Evolutionary conservation across 2,888 invertebrate genomes (phyloP).

Genomic region (Mimachlamys varia): DNA sequence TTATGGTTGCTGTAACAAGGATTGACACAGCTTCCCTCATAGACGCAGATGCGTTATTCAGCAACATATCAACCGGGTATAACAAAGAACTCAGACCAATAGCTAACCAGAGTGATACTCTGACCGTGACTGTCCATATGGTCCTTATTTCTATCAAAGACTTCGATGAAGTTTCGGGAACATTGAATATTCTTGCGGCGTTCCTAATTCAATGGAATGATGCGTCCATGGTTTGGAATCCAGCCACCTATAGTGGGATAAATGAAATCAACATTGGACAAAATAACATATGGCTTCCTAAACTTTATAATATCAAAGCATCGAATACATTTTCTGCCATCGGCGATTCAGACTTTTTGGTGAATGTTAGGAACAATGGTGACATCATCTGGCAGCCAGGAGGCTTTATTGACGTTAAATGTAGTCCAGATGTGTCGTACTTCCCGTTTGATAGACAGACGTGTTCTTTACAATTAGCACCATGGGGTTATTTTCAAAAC

Average conservation of each 20-base stretch:
- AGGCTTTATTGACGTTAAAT: background rate
- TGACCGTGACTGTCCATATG: constrained; percentile 32
- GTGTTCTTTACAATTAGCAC: background rate
- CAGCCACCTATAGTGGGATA: background rate
- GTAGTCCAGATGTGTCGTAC: background rate
- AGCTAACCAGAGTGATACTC: background rate
- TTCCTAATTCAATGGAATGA: constrained; percentile 36
- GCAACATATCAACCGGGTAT: background rate
- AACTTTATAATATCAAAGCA: background rate
- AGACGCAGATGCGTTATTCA: background rate
- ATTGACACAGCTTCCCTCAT: background rate
- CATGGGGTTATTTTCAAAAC: background rate
- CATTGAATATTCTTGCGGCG: constrained; percentile 17
- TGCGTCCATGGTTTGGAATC: constrained; percentile 36
- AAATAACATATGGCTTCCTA: background rate
- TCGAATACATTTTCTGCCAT: background rate
- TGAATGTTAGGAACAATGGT: background rate
- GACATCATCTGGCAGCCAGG: background rate
- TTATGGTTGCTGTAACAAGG: background rate
- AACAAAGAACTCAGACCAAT: constrained; percentile 43
- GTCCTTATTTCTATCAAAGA: constrained; percentile 38
- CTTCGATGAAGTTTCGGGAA: constrained; percentile 38
- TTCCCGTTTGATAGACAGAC: background rate
- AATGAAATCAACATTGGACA: background rate
- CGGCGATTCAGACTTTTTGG: background rate